Evolutionary conservation across 2,113 vertebrate species (phyloP).

Genomic region (Pan paniscus): DNA sequence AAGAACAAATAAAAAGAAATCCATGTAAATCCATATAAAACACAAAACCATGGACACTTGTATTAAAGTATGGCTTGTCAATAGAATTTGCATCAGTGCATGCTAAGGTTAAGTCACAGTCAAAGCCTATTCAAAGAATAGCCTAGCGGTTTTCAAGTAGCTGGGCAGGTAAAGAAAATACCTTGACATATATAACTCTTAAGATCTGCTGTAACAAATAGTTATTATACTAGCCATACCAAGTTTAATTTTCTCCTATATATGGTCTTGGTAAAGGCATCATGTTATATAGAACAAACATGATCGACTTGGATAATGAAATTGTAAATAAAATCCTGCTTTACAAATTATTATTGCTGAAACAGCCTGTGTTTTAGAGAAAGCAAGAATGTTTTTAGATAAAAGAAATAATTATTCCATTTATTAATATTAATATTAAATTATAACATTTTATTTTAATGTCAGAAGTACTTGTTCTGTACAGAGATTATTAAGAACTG

Average conservation of each 20-base stretch:
- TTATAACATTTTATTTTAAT: slow-evolving; percentile 30
- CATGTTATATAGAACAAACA: background rate
- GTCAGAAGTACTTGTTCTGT: background rate
- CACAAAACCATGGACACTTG: background rate
- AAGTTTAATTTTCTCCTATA: slow-evolving; percentile 4
- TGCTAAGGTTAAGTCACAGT: background rate
- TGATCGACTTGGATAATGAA: background rate
- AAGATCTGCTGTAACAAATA: background rate
- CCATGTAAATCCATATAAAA: background rate
- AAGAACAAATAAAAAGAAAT: background rate
- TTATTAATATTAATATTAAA: background rate
- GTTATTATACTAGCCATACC: background rate
- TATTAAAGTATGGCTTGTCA: background rate
- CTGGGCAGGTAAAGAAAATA: background rate
- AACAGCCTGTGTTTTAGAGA: background rate
- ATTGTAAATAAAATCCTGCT: slow-evolving; percentile 18
- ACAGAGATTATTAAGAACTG: background rate
- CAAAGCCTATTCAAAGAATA: background rate
- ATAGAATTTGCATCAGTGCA: background rate
- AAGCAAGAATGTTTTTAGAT: slow-evolving; percentile 38
- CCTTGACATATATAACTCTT: background rate
- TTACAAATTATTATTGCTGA: slow-evolving; percentile 27
- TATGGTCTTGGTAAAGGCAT: background rate
- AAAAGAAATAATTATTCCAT: background rate
- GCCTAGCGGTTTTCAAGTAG: background rate